Percentiles rank a stretch among this genome's conserved stretches.
These are phyloP conservation scores for Deilephila elpenor DNA, from an alignment of 2,888 invertebrate genomes.

Conservation along the genomic window DNA sequence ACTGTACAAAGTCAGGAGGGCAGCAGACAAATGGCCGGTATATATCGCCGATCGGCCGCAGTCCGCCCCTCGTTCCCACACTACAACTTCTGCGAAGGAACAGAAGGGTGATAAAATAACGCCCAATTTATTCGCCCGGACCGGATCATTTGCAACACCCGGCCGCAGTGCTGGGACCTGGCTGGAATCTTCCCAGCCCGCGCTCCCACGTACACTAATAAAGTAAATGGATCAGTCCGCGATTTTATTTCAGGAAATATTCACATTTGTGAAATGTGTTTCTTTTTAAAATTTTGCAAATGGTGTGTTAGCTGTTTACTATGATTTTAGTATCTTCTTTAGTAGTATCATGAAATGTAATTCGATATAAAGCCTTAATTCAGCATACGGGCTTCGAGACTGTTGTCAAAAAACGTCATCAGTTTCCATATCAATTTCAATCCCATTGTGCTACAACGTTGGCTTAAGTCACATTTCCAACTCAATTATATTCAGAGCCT, in stretches of 20 bases:
- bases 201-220: slow-evolving; percentile 12
- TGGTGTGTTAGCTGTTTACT: too few species aligned
- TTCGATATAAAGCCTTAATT: too few species aligned
- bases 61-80: slow-evolving; percentile 17
- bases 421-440: too few species aligned
- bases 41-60: slow-evolving; percentile 22
- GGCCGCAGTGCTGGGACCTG: slow-evolving; percentile 55
- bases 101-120: slow-evolving; percentile 72
- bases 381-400: too few species aligned
- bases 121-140: slow-evolving; percentile 64
- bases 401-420: too few species aligned
- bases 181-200: slow-evolving; percentile 42
- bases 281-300: too few species aligned
- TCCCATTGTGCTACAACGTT: too few species aligned
- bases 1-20: not conserved
- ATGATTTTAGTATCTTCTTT: too few species aligned
- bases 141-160: slow-evolving; percentile 70
- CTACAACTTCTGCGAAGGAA: slow-evolving; percentile 47
- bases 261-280: not conserved
- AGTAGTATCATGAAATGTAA: too few species aligned
- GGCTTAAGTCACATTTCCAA: too few species aligned
- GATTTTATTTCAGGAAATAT: slow-evolving; percentile 5
- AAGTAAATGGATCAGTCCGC: slow-evolving; percentile 11
- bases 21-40: slow-evolving; percentile 21
- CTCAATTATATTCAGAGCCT: not conserved